Conservation (phyloP, 2,888 invertebrate genomes). For the Lasius platythorax region DNA sequence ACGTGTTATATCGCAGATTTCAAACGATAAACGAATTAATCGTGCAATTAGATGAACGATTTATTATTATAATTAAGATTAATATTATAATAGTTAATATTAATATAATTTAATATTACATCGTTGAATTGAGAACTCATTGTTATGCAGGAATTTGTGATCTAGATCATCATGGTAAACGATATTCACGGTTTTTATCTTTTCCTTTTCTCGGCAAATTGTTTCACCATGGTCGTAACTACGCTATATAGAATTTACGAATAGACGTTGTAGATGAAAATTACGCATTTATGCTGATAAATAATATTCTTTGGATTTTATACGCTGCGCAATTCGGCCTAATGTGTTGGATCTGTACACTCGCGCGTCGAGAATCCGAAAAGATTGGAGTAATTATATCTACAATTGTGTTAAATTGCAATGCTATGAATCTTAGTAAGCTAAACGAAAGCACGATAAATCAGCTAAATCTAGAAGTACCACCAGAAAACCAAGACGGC, state of each 20-base stretch:
- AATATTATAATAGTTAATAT: no score
- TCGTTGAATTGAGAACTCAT: neutral
- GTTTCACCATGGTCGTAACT: no score
- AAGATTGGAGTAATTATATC: conserved; percentile 74
- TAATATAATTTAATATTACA: neutral
- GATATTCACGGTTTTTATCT: conserved; percentile 76
- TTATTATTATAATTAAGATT: neutral
- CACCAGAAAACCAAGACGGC: neutral
- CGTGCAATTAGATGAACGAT: conserved; percentile 65
- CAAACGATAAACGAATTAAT: conserved; percentile 73
- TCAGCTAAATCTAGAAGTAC: conserved; percentile 13
- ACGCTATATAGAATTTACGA: conserved; percentile 72
- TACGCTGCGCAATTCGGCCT: conserved; percentile 75
- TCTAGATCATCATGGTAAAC: conserved; percentile 73
- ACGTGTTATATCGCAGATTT: conserved; percentile 74
- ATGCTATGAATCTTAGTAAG: conserved; percentile 38
- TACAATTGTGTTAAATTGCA: conserved; percentile 68
- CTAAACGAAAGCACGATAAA: neutral
- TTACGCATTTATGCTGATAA: conserved; percentile 76
- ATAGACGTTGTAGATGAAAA: conserved; percentile 79
- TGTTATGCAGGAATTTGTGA: conserved; percentile 71
- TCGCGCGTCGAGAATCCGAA: no score
- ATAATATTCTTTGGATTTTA: conserved; percentile 80
- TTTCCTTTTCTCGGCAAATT: neutral
- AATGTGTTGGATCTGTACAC: conserved; percentile 76